Base-by-base conservation (phyloP, 1,140 invertebrate species). In the Telenomus remus region DNA sequence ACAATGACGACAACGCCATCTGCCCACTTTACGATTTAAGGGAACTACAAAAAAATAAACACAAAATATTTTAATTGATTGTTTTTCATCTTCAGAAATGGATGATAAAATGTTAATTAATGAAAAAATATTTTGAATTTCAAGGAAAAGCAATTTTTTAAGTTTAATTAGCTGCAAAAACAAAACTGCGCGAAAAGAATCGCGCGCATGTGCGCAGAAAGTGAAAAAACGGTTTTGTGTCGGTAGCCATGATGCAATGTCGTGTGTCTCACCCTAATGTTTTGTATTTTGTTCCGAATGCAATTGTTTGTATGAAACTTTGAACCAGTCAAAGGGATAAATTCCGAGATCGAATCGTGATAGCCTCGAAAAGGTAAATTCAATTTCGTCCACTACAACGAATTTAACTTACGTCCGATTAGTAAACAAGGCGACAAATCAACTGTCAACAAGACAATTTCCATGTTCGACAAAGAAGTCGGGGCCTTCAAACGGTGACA, bases 401-500 rank as follows among this genome's bases (percentile, higher is more conserved):
- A 39, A 39, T 27, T 27, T 27, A 27, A 6, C 19, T 3, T 1
- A 27, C 19, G 2, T 3, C n/a, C 9, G 37, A 39, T 39, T 39
- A 39, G 37, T 39, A 39, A 39, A 39, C 37, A 39, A 39, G 19
- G 19, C 19, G n/a, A 39, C 37, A 9, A 39, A n/a, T n/a, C n/a
- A 42, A 39, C 14, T 12, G 37, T 7, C 7, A n/a, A 47, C 15
- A 33, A 56, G 11, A 46, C n/a, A n/a, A n/a, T 37, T 72, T 75
- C 19, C 37, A 69, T 69, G 72, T 19, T 51, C 27, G 34, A 63
- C 47, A 64, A 48, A 64, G 27, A 39, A 33, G 15, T 49, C 50
- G 39, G 10, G 37, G 14, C 33, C 64, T 69, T 69, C 13, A 50
- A 65, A 57, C 60, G 59, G 57, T 74, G 64, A 75, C 48, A 60